Percentiles rank a stretch among this genome's conserved stretches.
These are phyloP conservation scores for Procambarus virginalis DNA, from an alignment of 1,140 invertebrate genomes.

Conservation along the genomic window DNA sequence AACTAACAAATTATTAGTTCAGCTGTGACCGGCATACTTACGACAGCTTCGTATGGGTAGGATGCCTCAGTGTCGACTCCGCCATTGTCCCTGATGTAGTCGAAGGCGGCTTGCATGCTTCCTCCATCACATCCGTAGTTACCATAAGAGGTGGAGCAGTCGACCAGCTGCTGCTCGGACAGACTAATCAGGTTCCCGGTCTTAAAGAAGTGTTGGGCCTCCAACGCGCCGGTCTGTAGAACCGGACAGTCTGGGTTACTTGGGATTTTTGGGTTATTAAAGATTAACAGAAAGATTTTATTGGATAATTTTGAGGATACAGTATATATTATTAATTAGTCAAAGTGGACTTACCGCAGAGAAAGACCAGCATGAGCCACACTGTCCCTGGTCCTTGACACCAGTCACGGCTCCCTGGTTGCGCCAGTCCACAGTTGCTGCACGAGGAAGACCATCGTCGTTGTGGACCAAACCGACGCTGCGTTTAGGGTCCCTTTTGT, in stretches of 20 bases:
- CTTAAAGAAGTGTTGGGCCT: slow-evolving; percentile 95
- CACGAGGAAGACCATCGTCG: background rate
- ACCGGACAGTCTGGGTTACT: too few relatives aligned
- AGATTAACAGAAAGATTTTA: background rate
- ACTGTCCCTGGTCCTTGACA: background rate
- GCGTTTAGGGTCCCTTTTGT: too few relatives aligned
- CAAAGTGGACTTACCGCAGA: background rate
- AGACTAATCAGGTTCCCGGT: slow-evolving; percentile 74
- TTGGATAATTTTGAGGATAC: background rate
- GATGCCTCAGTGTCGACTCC: slow-evolving; percentile 81
- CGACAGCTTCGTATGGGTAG: too few relatives aligned
- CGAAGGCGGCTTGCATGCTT: slow-evolving; percentile 79
- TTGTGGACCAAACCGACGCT: too few relatives aligned
- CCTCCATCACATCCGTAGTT: slow-evolving; percentile 83
- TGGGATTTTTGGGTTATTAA: background rate
- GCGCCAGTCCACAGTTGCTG: background rate
- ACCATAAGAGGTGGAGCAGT: slow-evolving; percentile 77
- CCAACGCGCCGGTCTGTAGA: slow-evolving; percentile 87
- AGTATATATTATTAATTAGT: background rate
- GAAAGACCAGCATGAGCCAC: background rate
- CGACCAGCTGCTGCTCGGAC: slow-evolving; percentile 79
- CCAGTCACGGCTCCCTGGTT: background rate
- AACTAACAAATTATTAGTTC: too few relatives aligned
- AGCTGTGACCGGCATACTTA: too few relatives aligned
- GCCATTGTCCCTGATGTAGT: slow-evolving; percentile 82